Conservation (phyloP, 1,140 invertebrate genomes). For the Prorops nasuta region DNA sequence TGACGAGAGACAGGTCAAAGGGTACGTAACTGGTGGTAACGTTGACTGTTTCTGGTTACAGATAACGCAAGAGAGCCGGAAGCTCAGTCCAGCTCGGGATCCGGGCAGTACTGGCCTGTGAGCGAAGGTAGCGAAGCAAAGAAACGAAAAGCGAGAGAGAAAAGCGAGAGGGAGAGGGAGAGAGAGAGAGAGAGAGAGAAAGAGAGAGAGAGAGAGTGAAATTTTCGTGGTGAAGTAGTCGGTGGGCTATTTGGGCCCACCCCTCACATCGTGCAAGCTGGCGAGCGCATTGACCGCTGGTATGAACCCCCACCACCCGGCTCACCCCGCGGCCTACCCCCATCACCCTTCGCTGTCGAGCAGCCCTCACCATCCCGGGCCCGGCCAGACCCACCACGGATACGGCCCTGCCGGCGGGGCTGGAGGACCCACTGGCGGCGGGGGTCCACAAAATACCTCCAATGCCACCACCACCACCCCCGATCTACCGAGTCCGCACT, state of each 20-base stretch:
- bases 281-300: constrained; percentile 56
- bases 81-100: constrained; percentile 24
- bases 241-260: constrained; percentile 53
- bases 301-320: constrained; percentile 57
- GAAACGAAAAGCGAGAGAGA: background rate
- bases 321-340: constrained; percentile 49
- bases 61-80: constrained; percentile 33
- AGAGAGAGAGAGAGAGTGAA: too few relatives aligned
- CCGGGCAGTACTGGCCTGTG: constrained; percentile 14
- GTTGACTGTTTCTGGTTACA: constrained; percentile 33
- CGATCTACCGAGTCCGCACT: constrained; percentile 48
- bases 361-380: constrained; percentile 51
- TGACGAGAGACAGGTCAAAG: too few relatives aligned
- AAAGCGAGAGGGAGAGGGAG: constrained; percentile 1
- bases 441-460: constrained; percentile 23
- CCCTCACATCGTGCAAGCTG: constrained; percentile 53
- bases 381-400: constrained; percentile 46
- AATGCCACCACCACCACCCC: constrained; percentile 44
- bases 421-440: constrained; percentile 31
- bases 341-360: constrained; percentile 54
- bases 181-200: constrained; percentile 2
- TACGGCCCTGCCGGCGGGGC: constrained; percentile 43
- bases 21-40: background rate
- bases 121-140: background rate
- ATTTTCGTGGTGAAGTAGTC: constrained; percentile 33